phyloP scores from a whole-genome alignment of 2,113 vertebrate species.

The Vulpes lagopus region DNA sequence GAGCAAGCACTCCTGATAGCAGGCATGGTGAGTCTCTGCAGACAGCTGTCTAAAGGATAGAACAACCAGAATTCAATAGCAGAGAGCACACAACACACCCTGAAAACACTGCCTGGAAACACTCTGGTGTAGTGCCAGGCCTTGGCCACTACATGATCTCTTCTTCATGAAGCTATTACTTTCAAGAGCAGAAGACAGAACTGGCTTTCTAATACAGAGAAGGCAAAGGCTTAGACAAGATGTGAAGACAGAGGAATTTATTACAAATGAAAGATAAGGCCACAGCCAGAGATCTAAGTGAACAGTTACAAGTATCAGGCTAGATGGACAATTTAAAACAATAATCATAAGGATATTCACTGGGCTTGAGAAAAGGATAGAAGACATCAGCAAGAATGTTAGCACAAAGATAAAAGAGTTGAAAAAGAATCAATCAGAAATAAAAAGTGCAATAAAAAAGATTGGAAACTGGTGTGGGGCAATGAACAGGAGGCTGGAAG shows the following conservation, averaged over 20 bases:
- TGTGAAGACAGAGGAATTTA: background rate
- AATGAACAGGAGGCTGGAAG: background rate
- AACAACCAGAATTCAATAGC: background rate
- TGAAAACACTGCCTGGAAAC: background rate
- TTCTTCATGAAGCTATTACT: background rate
- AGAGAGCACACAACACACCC: background rate
- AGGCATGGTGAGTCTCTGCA: background rate
- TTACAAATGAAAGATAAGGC: background rate
- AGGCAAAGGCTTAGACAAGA: background rate
- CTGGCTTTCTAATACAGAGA: background rate
- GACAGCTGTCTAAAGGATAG: background rate
- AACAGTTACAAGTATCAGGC: background rate
- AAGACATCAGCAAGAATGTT: background rate
- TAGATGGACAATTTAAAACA: background rate
- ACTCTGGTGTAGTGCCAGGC: background rate
- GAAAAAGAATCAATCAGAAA: background rate
- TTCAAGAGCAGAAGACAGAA: background rate
- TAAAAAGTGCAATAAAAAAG: background rate
- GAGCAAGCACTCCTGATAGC: background rate
- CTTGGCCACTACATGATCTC: background rate
- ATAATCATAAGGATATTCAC: background rate
- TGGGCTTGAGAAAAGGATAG: background rate
- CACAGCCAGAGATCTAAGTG: background rate
- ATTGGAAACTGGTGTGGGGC: background rate
- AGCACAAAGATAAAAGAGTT: background rate